Conservation (phyloP, 2,113 vertebrate genomes). For the Cinclus mexicanus region DNA sequence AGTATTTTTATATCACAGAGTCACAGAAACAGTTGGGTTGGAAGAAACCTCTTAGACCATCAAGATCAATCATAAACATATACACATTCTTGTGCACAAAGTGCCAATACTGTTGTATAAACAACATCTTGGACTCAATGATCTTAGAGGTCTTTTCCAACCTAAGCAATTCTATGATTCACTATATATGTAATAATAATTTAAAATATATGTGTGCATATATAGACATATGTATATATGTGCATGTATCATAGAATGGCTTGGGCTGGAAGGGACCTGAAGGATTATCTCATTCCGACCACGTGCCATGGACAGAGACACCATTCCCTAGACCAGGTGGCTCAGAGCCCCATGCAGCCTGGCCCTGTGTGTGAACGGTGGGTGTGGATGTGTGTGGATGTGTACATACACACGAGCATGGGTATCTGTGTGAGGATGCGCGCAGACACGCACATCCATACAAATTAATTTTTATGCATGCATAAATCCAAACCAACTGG, state of each 20-base stretch:
- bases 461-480: neutral
- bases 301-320: neutral
- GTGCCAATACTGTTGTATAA: neutral
- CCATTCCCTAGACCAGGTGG: neutral
- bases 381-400: neutral
- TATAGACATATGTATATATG: neutral
- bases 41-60: neutral
- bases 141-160: no score
- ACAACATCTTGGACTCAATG: neutral
- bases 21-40: neutral
- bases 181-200: neutral
- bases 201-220: neutral
- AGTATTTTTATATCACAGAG: neutral
- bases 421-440: no score
- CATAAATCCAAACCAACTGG: neutral
- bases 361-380: neutral
- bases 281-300: rapidly evolving
- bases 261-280: neutral
- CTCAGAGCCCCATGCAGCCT: neutral
- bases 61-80: neutral
- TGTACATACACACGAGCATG: neutral
- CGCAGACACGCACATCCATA: no score
- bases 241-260: neutral
- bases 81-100: neutral
- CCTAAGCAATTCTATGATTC: neutral